Evolutionary conservation across 2,888 invertebrate species (phyloP), one percentile per base, ranked within the genome.

Genomic region (Campopleginae sp.): DNA sequence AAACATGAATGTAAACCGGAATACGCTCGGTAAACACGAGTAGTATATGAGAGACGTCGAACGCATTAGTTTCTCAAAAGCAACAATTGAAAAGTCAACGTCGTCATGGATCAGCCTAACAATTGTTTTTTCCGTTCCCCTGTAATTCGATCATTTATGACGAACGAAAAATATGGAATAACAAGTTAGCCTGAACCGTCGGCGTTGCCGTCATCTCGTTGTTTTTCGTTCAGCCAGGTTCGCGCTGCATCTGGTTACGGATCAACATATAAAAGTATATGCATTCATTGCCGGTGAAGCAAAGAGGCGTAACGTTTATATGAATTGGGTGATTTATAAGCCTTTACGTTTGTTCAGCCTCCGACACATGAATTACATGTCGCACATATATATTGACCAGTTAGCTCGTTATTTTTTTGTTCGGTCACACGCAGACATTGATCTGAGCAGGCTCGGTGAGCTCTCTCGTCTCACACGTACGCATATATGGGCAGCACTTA

Each of bases 341-440:
- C 44, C 74, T 17, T 61, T 74, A 31, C n/a, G 23, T 14, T 68
- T 44, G 33, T 17, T 31, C 27, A 6, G 6, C 44, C 14, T 23
- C 7, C 33, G 6, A 7, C 5, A 33, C 42, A 71, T 33, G 12
- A 12, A 71, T 71, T 68, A 23, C 8, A 51, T 33, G 33, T 23
- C n/a, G 4, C 12, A 33, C 12, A 27, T 19, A 51, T 38, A 71
- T 14, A 48, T n/a, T 5, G 1, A 33, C 65, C 75, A 76, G 75
- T 76, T 76, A 65, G 63, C 65, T 65, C 74, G 74, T 31, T 72
- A 44, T 75, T 75, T 75, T 75, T 75, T 75, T 38, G 61, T 51
- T 74, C 38, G n/a, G 17, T 74, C 58, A 31, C 71, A 66, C 12
- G 2, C 66, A 66, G 66, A 44, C 66, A 66, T 10, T 66, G 66